These are phyloP conservation scores for Amitus sp. DNA, from an alignment of 2,888 invertebrate species.

Conservation along the genomic window DNA sequence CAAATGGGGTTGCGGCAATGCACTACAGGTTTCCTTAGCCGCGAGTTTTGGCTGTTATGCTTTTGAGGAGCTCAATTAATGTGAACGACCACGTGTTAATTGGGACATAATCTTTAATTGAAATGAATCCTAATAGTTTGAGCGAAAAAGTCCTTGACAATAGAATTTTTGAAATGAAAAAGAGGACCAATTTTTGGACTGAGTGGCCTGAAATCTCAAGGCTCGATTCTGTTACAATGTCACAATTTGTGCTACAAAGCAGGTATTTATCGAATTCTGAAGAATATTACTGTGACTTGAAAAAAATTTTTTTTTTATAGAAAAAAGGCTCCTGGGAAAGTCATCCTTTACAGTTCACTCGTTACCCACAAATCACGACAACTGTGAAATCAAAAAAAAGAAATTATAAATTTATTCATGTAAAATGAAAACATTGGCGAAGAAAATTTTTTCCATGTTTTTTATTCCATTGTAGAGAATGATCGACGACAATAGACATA, in stretches of 20 bases:
- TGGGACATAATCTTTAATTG: too few relatives aligned
- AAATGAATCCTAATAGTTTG: too few relatives aligned
- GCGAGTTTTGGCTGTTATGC: too few relatives aligned
- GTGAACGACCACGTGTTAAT: too few relatives aligned
- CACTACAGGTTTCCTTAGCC: too few relatives aligned
- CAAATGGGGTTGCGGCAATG: too few relatives aligned
- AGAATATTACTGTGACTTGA: background rate
- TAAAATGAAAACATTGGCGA: too few relatives aligned
- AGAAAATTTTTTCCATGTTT: too few relatives aligned
- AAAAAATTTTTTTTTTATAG: slow-evolving; percentile 40
- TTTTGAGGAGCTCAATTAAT: too few relatives aligned
- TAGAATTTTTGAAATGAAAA: slow-evolving; percentile 20
- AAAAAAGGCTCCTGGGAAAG: slow-evolving; percentile 56
- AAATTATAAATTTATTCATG: slow-evolving; percentile 18
- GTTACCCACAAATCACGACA: slow-evolving; percentile 8
- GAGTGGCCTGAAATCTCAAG: slow-evolving; percentile 75
- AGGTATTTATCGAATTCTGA: slow-evolving; percentile 62
- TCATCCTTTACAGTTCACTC: slow-evolving; percentile 42
- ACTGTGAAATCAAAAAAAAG: slow-evolving; percentile 14
- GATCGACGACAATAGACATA: too few relatives aligned
- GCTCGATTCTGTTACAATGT: slow-evolving; percentile 71
- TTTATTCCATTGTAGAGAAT: too few relatives aligned
- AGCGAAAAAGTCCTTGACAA: slow-evolving; percentile 30
- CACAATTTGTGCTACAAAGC: slow-evolving; percentile 74
- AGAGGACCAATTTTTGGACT: slow-evolving; percentile 78